These are phyloP conservation scores for Notoglanidium macrostoma DNA, from an alignment of 2,797 vertebrate genomes.

Conservation along the genomic window DNA sequence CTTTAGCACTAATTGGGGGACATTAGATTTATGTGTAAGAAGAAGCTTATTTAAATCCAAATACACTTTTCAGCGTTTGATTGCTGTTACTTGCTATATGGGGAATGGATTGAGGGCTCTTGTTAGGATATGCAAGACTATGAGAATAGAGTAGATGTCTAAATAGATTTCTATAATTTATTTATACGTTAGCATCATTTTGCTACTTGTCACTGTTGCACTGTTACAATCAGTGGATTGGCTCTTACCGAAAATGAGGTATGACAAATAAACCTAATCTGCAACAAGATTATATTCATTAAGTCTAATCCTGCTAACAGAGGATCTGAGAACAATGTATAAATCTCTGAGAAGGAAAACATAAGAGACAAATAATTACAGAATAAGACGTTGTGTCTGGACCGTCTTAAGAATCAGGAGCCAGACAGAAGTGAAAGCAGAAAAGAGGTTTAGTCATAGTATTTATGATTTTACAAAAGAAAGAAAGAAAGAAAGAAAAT, in stretches of 20 bases:
- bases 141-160: conserved; percentile 33
- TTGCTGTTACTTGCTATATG: conserved; percentile 34
- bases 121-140: conserved; percentile 35
- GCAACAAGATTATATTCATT: conserved; percentile 48
- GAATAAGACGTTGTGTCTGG: background rate
- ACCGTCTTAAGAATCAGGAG: background rate
- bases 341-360: conserved; percentile 13
- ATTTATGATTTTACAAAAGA: background rate
- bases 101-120: conserved; percentile 32
- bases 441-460: conserved; percentile 23
- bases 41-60: conserved; percentile 61
- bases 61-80: conserved; percentile 52
- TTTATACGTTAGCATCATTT: background rate
- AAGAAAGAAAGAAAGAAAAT: background rate
- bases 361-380: background rate
- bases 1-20: conserved; percentile 75
- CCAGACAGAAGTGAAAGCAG: background rate
- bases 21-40: conserved; percentile 51
- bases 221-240: conserved; percentile 24
- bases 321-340: conserved; percentile 42
- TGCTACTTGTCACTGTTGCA: background rate
- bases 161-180: conserved; percentile 28
- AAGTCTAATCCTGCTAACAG: conserved; percentile 33
- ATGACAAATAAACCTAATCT: conserved; percentile 12
- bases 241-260: conserved; percentile 25